Evolutionary conservation across 2,797 vertebrate species (phyloP).

Genomic region (Tenualosa ilisha): DNA sequence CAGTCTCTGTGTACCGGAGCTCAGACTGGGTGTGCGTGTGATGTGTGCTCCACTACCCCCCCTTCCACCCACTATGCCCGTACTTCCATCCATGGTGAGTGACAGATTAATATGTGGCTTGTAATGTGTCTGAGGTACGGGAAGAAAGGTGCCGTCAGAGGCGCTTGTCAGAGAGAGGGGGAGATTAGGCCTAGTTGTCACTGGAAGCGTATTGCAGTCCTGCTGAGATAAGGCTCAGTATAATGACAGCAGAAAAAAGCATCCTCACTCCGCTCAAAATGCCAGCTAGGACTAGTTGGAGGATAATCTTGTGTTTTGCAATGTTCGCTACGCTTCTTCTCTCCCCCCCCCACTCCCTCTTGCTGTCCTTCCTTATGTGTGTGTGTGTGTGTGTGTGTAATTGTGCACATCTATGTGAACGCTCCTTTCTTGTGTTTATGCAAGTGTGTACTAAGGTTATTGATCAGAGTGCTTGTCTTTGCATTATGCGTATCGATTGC

Average conservation of each 20-base stretch:
- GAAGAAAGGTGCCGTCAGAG: constrained; percentile 93
- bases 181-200: constrained; percentile 95
- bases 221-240: constrained; percentile 89
- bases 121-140: constrained; percentile 90
- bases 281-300: constrained; percentile 61
- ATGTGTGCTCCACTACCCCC: background rate
- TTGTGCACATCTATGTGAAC: background rate
- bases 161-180: constrained; percentile 88
- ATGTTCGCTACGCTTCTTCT: background rate
- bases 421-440: background rate
- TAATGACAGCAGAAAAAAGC: constrained; percentile 83
- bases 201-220: constrained; percentile 86
- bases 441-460: background rate
- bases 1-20: background rate
- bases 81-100: constrained; percentile 75
- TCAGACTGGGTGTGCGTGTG: background rate
- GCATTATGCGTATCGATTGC: constrained; percentile 20
- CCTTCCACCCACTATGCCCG: constrained; percentile 35
- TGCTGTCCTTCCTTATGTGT: background rate
- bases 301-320: constrained; percentile 66
- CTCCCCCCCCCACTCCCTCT: background rate
- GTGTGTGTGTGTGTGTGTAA: background rate
- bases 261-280: constrained; percentile 51
- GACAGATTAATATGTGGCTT: constrained; percentile 99
- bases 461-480: background rate